Evolutionary conservation across 2,113 vertebrate genomes (phyloP).

Genomic region (Psittacara wagleri): DNA sequence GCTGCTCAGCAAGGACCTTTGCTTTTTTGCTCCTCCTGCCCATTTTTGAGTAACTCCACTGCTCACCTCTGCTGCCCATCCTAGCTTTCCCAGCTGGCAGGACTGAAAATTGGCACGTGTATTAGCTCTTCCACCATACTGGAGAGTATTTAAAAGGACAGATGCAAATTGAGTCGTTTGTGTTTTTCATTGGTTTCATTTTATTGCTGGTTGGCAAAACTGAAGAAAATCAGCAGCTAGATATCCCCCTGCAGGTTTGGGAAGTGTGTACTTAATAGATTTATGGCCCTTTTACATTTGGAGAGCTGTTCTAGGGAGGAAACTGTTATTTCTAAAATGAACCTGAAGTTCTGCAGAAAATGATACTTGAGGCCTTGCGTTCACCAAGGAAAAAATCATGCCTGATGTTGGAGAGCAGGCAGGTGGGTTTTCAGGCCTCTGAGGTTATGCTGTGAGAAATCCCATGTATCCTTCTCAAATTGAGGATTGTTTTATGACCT

Average conservation of each 20-base stretch:
- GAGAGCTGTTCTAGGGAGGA: constrained; percentile 4
- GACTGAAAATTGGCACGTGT: background rate
- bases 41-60: background rate
- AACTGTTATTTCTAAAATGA: constrained; percentile 9
- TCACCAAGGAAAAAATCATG: background rate
- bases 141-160: background rate
- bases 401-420: background rate
- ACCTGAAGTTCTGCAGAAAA: constrained; percentile 1
- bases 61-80: background rate
- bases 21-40: background rate
- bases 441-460: background rate
- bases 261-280: constrained; percentile 15
- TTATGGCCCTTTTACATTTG: background rate
- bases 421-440: background rate
- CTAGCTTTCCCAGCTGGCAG: background rate
- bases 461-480: background rate
- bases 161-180: background rate
- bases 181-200: background rate
- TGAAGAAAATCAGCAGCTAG: background rate
- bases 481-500: constrained; percentile 28
- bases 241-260: background rate
- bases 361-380: background rate
- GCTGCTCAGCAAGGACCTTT: background rate
- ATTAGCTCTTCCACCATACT: background rate
- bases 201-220: constrained; percentile 28